Conservation (phyloP, 2,888 invertebrate genomes). For the Acleris literana region DNA sequence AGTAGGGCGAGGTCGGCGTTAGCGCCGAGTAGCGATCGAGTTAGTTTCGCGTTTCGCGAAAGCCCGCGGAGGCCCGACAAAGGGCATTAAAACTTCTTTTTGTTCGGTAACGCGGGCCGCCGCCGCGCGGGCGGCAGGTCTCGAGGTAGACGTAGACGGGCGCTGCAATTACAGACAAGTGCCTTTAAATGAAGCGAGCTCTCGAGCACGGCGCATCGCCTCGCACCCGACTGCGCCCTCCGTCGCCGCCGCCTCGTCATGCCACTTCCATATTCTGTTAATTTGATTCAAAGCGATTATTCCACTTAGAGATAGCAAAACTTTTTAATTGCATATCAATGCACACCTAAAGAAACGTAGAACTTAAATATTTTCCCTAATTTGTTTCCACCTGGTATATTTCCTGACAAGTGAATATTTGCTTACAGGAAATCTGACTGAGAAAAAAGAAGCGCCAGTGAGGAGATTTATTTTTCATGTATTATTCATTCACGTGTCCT, state of each 20-base stretch:
- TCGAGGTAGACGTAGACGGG: conserved; percentile 56
- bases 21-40: conserved; percentile 32
- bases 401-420: conserved; percentile 53
- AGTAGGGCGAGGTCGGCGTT: conserved; percentile 19
- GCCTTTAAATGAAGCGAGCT: conserved; percentile 82
- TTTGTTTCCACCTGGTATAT: background rate
- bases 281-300: conserved; percentile 68
- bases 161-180: conserved; percentile 82
- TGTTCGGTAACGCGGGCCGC: conserved; percentile 66
- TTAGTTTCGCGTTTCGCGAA: conserved; percentile 44
- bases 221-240: conserved; percentile 71
- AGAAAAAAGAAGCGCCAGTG: conserved; percentile 55
- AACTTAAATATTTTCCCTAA: background rate
- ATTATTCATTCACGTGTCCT: conserved; percentile 78
- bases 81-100: conserved; percentile 79
- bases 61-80: conserved; percentile 55
- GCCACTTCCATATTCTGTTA: conserved; percentile 66
- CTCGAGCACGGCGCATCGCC: conserved; percentile 81
- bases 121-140: conserved; percentile 68
- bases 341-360: background rate
- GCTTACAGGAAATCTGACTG: conserved; percentile 66
- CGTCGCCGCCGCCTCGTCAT: conserved; percentile 49
- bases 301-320: conserved; percentile 43
- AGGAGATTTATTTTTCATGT: conserved; percentile 79
- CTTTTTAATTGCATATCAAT: conserved; percentile 36